Conservation (phyloP, 2,888 invertebrate genomes). For the Gisinianus flammeolus region DNA sequence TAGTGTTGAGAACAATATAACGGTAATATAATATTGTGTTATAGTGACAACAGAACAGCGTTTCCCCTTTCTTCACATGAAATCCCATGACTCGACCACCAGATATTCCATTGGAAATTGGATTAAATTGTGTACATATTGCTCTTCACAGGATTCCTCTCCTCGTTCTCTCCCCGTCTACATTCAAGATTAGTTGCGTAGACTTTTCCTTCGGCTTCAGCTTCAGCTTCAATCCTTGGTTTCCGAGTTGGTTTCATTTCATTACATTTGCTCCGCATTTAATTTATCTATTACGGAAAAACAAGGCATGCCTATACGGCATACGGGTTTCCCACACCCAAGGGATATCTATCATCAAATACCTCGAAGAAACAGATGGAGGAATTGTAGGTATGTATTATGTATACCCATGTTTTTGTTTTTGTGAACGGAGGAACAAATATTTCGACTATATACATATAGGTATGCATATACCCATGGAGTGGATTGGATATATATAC, state of each 20-base stretch:
- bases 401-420: too few relatives aligned
- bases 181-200: background rate
- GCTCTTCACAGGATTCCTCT: conserved; percentile 25
- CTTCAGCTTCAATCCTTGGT: background rate
- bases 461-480: too few relatives aligned
- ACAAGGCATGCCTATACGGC: background rate
- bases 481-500: too few relatives aligned
- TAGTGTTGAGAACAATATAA: too few relatives aligned
- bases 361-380: too few relatives aligned
- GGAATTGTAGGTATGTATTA: too few relatives aligned
- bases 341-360: background rate
- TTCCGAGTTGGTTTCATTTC: too few relatives aligned
- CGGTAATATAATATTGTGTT: background rate
- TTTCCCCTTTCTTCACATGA: background rate
- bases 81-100: background rate
- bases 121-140: conserved; percentile 26
- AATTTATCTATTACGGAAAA: background rate
- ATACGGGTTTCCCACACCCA: background rate
- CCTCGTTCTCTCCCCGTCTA: background rate
- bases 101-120: conserved; percentile 25
- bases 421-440: too few relatives aligned
- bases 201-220: background rate
- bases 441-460: too few relatives aligned
- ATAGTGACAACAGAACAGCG: background rate
- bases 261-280: background rate